Conservation (phyloP, 2,797 vertebrate genomes). For the Syndactyla subalaris region DNA sequence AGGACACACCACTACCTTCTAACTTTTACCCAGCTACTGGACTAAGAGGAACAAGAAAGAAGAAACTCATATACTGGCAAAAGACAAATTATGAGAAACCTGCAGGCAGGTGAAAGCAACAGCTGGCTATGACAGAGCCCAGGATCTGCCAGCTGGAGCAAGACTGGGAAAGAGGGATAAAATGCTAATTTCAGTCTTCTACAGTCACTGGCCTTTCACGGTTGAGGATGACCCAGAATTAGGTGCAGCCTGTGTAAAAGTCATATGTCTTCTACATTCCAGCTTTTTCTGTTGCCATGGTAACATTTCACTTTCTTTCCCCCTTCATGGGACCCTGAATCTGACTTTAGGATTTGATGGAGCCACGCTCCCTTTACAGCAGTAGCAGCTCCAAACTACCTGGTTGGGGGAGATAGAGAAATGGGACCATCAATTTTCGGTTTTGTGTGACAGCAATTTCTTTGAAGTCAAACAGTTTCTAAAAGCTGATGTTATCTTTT, state of each 20-base stretch:
- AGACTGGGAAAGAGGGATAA: neutral
- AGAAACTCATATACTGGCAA: neutral
- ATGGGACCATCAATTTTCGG: neutral
- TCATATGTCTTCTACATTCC: no score
- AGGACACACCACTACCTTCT: neutral
- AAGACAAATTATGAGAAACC: neutral
- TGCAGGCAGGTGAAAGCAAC: neutral
- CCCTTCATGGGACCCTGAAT: neutral
- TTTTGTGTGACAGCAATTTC: neutral
- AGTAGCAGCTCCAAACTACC: neutral
- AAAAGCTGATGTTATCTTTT: constrained; percentile 1
- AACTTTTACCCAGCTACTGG: neutral
- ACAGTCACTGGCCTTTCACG: neutral
- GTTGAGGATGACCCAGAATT: neutral
- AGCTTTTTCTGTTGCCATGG: neutral
- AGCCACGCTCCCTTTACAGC: neutral
- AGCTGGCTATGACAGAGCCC: neutral
- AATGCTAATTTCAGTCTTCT: neutral
- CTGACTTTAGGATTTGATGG: neutral
- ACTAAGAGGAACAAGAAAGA: neutral
- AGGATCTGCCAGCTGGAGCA: neutral
- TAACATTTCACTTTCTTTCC: accelerated
- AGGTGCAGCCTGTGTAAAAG: neutral
- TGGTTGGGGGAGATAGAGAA: neutral
- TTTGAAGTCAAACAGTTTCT: constrained; percentile 6